Conservation (phyloP, 2,888 invertebrate genomes). For the Caenorhabditis sp. region DNA sequence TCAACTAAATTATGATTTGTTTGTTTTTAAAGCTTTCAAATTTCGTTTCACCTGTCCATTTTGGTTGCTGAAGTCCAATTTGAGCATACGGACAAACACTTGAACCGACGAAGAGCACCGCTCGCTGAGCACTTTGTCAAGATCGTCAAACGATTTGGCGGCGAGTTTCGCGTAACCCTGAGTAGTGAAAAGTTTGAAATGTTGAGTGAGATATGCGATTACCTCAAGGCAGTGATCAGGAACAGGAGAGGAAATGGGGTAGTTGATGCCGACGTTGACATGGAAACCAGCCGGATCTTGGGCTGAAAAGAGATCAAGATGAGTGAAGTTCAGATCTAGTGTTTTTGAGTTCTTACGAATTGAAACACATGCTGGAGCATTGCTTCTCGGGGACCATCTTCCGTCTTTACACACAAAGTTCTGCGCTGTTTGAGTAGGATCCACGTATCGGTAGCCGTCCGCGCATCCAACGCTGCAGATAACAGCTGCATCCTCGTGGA, state of each 20-base stretch:
- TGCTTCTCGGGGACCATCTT: conserved; percentile 89
- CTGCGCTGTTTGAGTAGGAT: conserved; percentile 60
- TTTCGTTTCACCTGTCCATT: conserved; percentile 69
- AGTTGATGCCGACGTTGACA: conserved; percentile 73
- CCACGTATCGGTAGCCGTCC: conserved; percentile 75
- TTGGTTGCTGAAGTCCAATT: conserved; percentile 83
- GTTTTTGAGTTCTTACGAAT: conserved; percentile 83
- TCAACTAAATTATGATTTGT: conserved; percentile 73
- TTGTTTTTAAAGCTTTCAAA: not conserved
- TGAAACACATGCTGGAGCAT: conserved; percentile 94
- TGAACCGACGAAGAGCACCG: conserved; percentile 95
- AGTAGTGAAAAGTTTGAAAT: not conserved
- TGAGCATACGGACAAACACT: conserved; percentile 92
- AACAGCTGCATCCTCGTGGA: conserved; percentile 84
- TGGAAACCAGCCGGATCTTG: conserved; percentile 79
- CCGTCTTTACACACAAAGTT: conserved; percentile 80
- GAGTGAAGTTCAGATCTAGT: too few species aligned
- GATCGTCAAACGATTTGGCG: conserved; percentile 76
- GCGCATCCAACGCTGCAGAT: conserved; percentile 80
- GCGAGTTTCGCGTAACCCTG: conserved; percentile 72
- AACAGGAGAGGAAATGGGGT: conserved; percentile 70
- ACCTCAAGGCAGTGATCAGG: conserved; percentile 75
- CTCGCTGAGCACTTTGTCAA: conserved; percentile 89
- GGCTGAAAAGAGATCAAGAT: too few species aligned
- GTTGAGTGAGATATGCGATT: not conserved